Evolutionary conservation across 2,888 invertebrate genomes (phyloP).

Genomic region (Ennomos quercinarius): DNA sequence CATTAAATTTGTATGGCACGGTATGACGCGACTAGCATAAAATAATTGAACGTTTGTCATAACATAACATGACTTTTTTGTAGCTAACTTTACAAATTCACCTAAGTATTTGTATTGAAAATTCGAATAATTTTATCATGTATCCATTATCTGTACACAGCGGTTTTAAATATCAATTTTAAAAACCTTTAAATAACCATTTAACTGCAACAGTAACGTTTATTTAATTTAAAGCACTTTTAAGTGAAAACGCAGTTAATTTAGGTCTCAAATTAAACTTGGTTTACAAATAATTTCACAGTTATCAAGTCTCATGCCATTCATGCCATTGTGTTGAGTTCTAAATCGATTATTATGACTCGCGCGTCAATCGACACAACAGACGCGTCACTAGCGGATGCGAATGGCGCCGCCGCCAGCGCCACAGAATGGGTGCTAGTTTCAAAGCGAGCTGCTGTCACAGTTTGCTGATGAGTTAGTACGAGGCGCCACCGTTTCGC

Average conservation of each 20-base stretch:
- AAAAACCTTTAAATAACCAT: too few relatives aligned
- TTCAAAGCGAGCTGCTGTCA: slow-evolving; percentile 22
- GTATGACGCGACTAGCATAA: too few relatives aligned
- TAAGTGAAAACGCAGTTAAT: slow-evolving; percentile 7
- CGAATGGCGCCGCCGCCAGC: slow-evolving; percentile 62
- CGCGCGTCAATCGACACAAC: slow-evolving; percentile 58
- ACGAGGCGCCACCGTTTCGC: slow-evolving; percentile 63
- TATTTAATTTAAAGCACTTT: too few relatives aligned
- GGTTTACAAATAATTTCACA: slow-evolving; percentile 43
- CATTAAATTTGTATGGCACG: not conserved
- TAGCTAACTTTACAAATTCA: too few relatives aligned
- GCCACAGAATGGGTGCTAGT: slow-evolving; percentile 34
- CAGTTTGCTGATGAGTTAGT: slow-evolving; percentile 25
- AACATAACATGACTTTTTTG: too few relatives aligned
- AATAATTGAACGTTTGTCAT: too few relatives aligned
- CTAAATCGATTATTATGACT: slow-evolving; percentile 61
- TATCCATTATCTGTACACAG: too few relatives aligned
- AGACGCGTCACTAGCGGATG: slow-evolving; percentile 77
- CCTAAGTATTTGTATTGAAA: too few relatives aligned
- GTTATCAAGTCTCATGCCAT: slow-evolving; percentile 47
- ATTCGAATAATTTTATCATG: too few relatives aligned
- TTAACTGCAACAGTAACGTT: too few relatives aligned
- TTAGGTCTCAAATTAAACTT: slow-evolving; percentile 32
- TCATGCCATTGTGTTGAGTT: slow-evolving; percentile 48
- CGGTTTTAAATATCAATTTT: too few relatives aligned